Percentiles rank a stretch among this genome's conserved stretches.
Conservation (phyloP, 2,113 vertebrate species). For the Rousettus leschenaultii region DNA sequence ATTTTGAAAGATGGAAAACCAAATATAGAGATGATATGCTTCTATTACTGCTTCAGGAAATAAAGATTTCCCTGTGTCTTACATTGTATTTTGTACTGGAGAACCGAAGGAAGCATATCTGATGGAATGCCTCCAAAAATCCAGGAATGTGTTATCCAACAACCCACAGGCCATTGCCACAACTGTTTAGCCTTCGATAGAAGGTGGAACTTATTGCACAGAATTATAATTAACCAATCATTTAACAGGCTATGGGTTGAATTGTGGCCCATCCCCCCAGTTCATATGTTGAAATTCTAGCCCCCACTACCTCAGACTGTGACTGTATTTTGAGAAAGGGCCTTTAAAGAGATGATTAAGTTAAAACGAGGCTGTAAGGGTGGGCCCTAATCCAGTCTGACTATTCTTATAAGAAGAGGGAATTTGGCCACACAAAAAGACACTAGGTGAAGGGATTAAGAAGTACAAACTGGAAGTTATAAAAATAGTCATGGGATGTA, state of each 20-base stretch:
- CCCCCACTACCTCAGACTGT: not conserved
- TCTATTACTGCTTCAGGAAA: not conserved
- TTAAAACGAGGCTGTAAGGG: not conserved
- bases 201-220: not conserved
- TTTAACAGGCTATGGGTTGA: not conserved
- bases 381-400: not conserved
- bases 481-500: not conserved
- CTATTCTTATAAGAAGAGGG: not conserved
- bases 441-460: not conserved
- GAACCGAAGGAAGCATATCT: not conserved
- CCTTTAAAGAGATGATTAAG: not conserved
- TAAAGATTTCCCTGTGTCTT: not conserved
- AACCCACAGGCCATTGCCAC: not conserved
- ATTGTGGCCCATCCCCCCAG: not conserved
- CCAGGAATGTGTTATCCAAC: not conserved
- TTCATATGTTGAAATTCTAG: not conserved
- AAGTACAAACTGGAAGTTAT: not conserved
- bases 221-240: not conserved
- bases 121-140: not conserved
- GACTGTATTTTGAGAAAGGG: not conserved
- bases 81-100: not conserved
- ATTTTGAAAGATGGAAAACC: conserved; percentile 30
- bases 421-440: not conserved
- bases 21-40: not conserved
- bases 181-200: not conserved